Conservation (phyloP, 1,140 invertebrate species). For the Andricus grossulariae region DNA sequence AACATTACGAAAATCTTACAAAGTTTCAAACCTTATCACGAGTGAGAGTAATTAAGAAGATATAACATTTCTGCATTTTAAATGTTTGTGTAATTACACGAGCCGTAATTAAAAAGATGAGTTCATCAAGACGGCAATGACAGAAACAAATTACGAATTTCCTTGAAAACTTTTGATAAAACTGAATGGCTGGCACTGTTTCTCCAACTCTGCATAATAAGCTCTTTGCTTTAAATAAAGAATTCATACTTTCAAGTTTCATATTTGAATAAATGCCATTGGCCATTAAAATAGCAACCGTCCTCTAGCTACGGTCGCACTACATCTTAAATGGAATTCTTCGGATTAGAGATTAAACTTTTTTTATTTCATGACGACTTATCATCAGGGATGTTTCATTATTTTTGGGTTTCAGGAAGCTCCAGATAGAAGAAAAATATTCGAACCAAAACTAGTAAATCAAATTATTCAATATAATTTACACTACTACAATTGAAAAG, state of each 20-base stretch:
- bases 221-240: background rate
- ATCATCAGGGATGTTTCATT: too few relatives aligned
- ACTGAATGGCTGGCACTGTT: constrained; percentile 19
- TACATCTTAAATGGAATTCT: background rate
- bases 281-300: background rate
- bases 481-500: too few relatives aligned
- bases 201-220: constrained; percentile 4
- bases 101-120: background rate
- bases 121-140: background rate
- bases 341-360: too few relatives aligned
- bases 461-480: too few relatives aligned
- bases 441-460: too few relatives aligned
- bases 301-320: background rate
- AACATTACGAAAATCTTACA: too few relatives aligned
- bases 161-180: constrained; percentile 17
- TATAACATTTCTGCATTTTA: too few relatives aligned
- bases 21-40: too few relatives aligned
- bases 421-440: too few relatives aligned
- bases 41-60: too few relatives aligned
- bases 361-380: too few relatives aligned
- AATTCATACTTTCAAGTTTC: constrained; percentile 1
- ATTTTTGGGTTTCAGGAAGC: too few relatives aligned
- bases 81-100: background rate
- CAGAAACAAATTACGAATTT: background rate
- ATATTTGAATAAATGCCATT: constrained; percentile 27